Conservation (phyloP, 2,113 vertebrate species). For the Rattus rattus region DNA sequence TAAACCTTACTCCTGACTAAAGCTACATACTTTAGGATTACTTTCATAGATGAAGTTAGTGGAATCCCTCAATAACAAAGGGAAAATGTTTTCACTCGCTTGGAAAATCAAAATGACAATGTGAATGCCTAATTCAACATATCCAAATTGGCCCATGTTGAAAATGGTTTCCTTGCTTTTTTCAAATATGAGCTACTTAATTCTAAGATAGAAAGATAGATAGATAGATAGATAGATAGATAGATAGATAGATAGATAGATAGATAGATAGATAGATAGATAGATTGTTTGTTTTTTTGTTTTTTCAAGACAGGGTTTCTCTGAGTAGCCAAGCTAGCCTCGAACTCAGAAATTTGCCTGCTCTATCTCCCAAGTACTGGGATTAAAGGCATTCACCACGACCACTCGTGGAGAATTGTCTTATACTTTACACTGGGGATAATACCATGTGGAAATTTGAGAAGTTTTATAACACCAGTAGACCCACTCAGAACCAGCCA, state of each 20-base stretch:
- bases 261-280: too few species aligned
- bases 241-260: too few species aligned
- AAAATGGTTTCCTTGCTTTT: neutral
- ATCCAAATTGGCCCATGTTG: neutral
- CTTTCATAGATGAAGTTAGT: neutral
- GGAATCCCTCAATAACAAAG: slow-evolving; percentile 17
- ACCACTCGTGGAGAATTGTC: neutral
- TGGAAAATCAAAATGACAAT: slow-evolving; percentile 46
- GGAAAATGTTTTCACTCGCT: neutral
- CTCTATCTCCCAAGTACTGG: neutral
- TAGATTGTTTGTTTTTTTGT: neutral
- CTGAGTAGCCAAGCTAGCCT: neutral
- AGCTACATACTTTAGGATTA: slow-evolving; percentile 12
- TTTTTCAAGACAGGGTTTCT: neutral
- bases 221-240: too few species aligned
- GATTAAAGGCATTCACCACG: neutral
- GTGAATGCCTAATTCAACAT: neutral
- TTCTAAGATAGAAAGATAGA: neutral
- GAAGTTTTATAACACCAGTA: neutral
- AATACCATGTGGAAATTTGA: neutral
- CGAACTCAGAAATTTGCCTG: neutral
- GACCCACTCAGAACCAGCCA: neutral
- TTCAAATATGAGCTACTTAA: neutral
- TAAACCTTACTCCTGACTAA: slow-evolving; percentile 40
- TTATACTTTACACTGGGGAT: neutral